Evolutionary conservation across 2,113 vertebrate genomes (phyloP), one percentile per base, ranked within the genome.

Genomic region (Paracanthobrama guichenoti): DNA sequence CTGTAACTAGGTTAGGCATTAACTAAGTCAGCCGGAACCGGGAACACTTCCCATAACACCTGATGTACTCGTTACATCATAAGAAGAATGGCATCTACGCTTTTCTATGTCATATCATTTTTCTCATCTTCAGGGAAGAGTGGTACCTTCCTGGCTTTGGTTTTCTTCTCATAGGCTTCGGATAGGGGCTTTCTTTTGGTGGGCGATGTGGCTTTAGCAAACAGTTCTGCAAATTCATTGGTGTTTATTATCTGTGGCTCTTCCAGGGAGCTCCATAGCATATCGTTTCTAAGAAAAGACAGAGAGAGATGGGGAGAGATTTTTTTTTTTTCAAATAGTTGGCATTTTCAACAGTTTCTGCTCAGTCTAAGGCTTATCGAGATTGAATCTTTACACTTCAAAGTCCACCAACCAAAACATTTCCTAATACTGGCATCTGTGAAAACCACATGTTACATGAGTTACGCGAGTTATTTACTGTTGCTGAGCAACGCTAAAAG

Each of bases 141-240:
- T 0, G 24, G 3, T 87, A 95, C 98, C 97, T 98, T 98, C 93
- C 93, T 97, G 82, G 95, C 89, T 90, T 98, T 98, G 64, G 13
- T 89, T 93, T 96, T 97, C 89, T 97, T 97, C 89, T 97, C 95
- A 0, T 96, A 98, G 12, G 95, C 91, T 71, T 98, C 97, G 26
- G 96, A 95, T 66, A 99, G 93, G 6, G 95, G 96, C 89, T 98
- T 99, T 92, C 94, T 97, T 93, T 97, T 98, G 90, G 94, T 93
- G 87, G 95, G 95, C 87, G 93, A 89, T 78, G 89, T 95, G 84
- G 94, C 93, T 95, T 99, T 99, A 88, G 96, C 95, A 86, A 99
- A 99, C 53, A 99, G 94, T 86, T 97, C 96, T 83, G 98, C 97
- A 94, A 99, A 99, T 89, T 98, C 96, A 13, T 88, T 91, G 80